Conservation (phyloP, 2,888 invertebrate genomes). For the Drosophila paranaensis region DNA sequence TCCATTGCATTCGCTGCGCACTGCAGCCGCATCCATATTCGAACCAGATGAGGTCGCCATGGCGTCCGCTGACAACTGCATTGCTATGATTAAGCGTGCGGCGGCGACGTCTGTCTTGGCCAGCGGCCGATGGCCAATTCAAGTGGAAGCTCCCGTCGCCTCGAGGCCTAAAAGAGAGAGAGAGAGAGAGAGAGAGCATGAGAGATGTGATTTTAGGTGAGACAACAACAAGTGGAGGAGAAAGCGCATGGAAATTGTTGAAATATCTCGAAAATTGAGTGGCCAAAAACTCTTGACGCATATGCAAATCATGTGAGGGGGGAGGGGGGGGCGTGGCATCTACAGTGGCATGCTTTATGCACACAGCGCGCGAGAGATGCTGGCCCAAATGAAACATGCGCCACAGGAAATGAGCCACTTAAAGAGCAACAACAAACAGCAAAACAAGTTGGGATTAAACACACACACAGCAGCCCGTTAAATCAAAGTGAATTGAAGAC, state of each 20-base stretch:
- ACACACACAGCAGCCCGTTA: constrained; percentile 16
- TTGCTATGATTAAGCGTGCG: constrained; percentile 18
- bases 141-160: constrained; percentile 52
- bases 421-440: not conserved
- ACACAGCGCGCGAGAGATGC: constrained; percentile 2
- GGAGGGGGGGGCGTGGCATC: constrained; percentile 8
- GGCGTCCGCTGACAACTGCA: constrained; percentile 40
- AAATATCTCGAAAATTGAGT: constrained; percentile 32
- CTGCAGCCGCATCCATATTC: constrained; percentile 42
- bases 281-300: constrained; percentile 24
- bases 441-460: constrained; percentile 35
- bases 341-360: constrained; percentile 15
- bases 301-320: constrained; percentile 31
- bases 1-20: constrained; percentile 53
- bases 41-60: constrained; percentile 41
- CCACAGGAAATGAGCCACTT: constrained; percentile 24
- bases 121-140: constrained; percentile 58
- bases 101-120: constrained; percentile 33
- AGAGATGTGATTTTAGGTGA: constrained; percentile 7
- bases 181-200: constrained; percentile 14
- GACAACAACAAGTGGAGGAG: constrained; percentile 21
- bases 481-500: constrained; percentile 18
- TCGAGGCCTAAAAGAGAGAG: constrained; percentile 56
- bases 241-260: constrained; percentile 42
- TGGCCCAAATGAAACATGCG: constrained; percentile 7